These are phyloP conservation scores for Drosophila seguyi DNA, from an alignment of 1,140 invertebrate species.

Conservation along the genomic window DNA sequence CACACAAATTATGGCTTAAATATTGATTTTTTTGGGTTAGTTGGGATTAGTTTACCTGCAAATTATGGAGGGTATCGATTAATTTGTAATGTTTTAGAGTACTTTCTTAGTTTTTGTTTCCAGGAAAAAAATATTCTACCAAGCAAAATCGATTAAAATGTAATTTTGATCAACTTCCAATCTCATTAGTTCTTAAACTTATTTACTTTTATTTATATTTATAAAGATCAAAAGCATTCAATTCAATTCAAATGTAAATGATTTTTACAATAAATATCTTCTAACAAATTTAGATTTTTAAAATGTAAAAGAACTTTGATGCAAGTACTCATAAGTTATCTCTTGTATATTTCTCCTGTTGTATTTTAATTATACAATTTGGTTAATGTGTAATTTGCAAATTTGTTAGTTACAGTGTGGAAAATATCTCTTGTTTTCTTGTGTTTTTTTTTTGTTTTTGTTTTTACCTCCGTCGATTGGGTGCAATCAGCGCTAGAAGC, in stretches of 20 bases:
- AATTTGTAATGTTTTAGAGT: neutral
- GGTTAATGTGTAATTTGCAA: neutral
- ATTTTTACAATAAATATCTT: no score
- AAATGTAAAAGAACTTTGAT: neutral
- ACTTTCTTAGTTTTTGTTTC: neutral
- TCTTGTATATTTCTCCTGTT: neutral
- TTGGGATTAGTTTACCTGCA: conserved; percentile 1
- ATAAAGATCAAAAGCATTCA: no score
- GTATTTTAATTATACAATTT: neutral
- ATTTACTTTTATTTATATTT: no score
- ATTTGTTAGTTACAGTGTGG: conserved; percentile 10
- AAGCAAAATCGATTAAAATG: no score
- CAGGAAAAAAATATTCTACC: neutral
- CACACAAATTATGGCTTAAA: neutral
- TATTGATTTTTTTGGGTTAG: neutral
- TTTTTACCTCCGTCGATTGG: conserved; percentile 47
- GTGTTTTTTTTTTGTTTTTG: conserved; percentile 5
- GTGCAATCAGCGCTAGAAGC: conserved; percentile 47
- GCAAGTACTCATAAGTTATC: neutral
- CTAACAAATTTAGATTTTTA: neutral
- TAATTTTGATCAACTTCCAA: no score
- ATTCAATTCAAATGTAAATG: no score
- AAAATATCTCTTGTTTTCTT: neutral
- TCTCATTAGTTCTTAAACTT: no score
- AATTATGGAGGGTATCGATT: neutral